phyloP scores from a whole-genome alignment of 2,888 invertebrate species.

The Caenorhabditis sp. region DNA sequence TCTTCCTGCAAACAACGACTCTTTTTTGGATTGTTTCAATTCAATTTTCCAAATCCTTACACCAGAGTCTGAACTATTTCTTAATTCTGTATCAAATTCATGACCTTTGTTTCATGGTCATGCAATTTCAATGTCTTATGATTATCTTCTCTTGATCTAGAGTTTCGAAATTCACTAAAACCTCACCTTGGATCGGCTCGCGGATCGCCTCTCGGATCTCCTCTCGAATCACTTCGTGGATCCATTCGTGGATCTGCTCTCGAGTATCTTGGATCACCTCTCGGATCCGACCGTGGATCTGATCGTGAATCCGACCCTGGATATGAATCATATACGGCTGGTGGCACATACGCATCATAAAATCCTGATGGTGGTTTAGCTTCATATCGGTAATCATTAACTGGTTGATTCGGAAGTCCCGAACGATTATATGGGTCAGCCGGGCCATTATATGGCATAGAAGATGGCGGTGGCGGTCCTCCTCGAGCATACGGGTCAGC shows the following conservation, averaged over 20 bases:
- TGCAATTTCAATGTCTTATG: too few relatives aligned
- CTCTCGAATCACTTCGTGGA: neutral
- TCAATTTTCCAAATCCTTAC: too few relatives aligned
- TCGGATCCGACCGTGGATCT: conserved; percentile 7
- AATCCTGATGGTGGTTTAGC: neutral
- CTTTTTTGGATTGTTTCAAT: too few relatives aligned
- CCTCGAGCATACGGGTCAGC: neutral
- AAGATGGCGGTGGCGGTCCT: neutral
- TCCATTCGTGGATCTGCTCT: conserved; percentile 14
- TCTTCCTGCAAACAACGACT: too few relatives aligned
- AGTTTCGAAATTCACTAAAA: too few relatives aligned
- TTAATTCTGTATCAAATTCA: too few relatives aligned
- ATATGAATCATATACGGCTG: neutral
- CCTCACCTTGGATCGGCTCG: neutral
- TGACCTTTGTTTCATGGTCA: too few relatives aligned
- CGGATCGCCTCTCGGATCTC: neutral
- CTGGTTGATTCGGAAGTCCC: neutral
- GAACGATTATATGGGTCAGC: neutral
- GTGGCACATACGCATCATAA: neutral
- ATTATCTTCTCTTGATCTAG: too few relatives aligned
- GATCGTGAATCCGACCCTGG: neutral
- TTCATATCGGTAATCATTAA: neutral
- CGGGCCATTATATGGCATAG: neutral
- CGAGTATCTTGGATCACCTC: neutral
- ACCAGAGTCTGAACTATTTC: too few relatives aligned